Conservation (phyloP, 2,888 invertebrate species). For the Odontomyia ornata region DNA sequence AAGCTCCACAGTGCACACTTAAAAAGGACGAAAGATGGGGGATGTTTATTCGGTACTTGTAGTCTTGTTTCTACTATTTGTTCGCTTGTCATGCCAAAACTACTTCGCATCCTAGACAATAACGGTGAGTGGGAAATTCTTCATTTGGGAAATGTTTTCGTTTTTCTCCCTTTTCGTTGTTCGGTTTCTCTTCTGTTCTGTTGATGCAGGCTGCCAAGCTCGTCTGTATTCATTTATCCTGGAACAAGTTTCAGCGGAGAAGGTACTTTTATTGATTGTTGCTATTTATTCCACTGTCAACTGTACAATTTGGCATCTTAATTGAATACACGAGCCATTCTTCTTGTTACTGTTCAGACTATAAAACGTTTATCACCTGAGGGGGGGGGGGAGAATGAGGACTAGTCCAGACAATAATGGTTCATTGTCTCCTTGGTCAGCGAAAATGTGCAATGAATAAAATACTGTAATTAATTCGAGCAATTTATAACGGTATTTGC, state of each 20-base stretch:
- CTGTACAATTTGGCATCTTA: neutral
- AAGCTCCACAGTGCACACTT: neutral
- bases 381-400: neutral
- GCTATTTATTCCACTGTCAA: conserved; percentile 22
- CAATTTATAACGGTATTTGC: too few relatives aligned
- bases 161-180: neutral
- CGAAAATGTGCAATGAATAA: too few relatives aligned
- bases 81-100: neutral
- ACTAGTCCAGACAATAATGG: neutral
- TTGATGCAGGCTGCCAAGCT: neutral
- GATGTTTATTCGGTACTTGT: neutral
- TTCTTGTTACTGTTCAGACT: neutral
- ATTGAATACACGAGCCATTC: conserved; percentile 11
- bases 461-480: too few relatives aligned
- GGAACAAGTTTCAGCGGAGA: neutral
- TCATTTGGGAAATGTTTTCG: neutral
- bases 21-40: neutral
- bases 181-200: too few relatives aligned
- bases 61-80: neutral
- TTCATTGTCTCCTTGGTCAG: neutral
- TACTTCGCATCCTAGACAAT: neutral
- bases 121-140: neutral
- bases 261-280: conserved; percentile 11
- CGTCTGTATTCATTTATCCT: neutral
- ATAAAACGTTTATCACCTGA: neutral